Evolutionary conservation across 2,888 invertebrate species (phyloP), one percentile per base, ranked within the genome.

Genomic region (Myathropa florea): DNA sequence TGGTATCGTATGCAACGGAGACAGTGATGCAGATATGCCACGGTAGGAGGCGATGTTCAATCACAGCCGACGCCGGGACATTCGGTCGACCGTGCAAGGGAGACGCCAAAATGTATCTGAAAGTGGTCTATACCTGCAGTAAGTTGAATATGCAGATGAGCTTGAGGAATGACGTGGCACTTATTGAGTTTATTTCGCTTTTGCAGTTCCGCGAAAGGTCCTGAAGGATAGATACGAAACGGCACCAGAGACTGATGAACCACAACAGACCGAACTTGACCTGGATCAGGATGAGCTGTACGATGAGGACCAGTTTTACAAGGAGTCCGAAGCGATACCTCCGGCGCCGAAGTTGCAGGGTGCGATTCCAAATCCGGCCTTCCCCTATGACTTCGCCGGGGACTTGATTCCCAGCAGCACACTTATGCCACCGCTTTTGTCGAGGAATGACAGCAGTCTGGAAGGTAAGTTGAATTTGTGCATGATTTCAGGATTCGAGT

Each of bases 101-200:
- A 0, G 96, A 96, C 89, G 96, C 96, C 90, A 94, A 96, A 90
- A 96, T 96, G 93, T 97, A 97, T 93, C 94, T 97, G 90, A 97
- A 97, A 94, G 96, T 97, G 83, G 96, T 97, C 89, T 97, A 97
- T 92, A 97, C 97, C 59, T 97, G 97, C 91, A 97, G 97, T 97
- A 93, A 96, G 96, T 94, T 83, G 46, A 33, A 24, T 33, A 24
- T n/a, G n/a, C 36, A n/a, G 24, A 9, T 14, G 6, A 30, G 30
- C 12, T 14, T n/a, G n/a, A 14, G 4, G 12, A 6, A n/a, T 14
- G 18, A 1, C n/a, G 18, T n/a, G 28, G 12, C 36, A 24, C 14
- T 46, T 14, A 57, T 65, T 3, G 26, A 65, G 67, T 75, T 76
- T 12, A 73, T 53, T 61, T 18, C 55, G 30, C 60, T 6, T 57